Percentiles rank a stretch among this genome's conserved stretches.
phyloP scores from a whole-genome alignment of 1,140 invertebrate genomes.

The Neelides sp. region DNA sequence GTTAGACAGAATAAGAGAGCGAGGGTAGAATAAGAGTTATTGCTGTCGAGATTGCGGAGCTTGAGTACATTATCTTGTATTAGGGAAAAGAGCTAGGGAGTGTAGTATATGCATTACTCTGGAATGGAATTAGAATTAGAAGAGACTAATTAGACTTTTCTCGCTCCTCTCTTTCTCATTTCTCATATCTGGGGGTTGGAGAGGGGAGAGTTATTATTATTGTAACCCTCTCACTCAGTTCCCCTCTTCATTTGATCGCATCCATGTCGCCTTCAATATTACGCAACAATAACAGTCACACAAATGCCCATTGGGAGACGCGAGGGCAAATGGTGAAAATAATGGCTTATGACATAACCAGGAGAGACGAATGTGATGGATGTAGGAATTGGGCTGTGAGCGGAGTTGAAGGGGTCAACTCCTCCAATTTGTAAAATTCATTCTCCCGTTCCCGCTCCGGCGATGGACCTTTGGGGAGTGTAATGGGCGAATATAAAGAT shows the following conservation, averaged over 20 bases:
- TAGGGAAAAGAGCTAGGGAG: too few relatives aligned
- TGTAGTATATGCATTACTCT: too few relatives aligned
- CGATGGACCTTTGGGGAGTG: too few relatives aligned
- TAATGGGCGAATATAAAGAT: neutral
- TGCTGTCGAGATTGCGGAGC: conserved; percentile 15
- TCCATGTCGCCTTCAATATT: conserved; percentile 7
- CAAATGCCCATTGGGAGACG: conserved; percentile 15
- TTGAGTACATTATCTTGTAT: conserved; percentile 25
- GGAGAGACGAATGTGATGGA: neutral
- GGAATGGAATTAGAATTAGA: conserved; percentile 15
- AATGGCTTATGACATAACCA: neutral
- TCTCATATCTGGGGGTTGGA: conserved; percentile 15
- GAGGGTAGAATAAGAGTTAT: too few relatives aligned
- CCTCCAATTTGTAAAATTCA: too few relatives aligned
- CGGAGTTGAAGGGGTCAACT: too few relatives aligned
- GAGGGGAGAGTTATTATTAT: too few relatives aligned
- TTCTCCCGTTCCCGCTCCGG: too few relatives aligned
- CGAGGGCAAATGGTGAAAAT: neutral
- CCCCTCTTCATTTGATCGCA: conserved; percentile 13
- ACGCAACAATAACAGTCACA: conserved; percentile 7
- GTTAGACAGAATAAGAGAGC: conserved; percentile 2
- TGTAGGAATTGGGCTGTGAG: too few relatives aligned
- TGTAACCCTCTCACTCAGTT: too few relatives aligned
- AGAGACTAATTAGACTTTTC: conserved; percentile 28
- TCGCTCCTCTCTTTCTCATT: conserved; percentile 14